These are phyloP conservation scores for Eulacestoma nigropectus DNA, from an alignment of 2,113 vertebrate species.

Conservation along the genomic window DNA sequence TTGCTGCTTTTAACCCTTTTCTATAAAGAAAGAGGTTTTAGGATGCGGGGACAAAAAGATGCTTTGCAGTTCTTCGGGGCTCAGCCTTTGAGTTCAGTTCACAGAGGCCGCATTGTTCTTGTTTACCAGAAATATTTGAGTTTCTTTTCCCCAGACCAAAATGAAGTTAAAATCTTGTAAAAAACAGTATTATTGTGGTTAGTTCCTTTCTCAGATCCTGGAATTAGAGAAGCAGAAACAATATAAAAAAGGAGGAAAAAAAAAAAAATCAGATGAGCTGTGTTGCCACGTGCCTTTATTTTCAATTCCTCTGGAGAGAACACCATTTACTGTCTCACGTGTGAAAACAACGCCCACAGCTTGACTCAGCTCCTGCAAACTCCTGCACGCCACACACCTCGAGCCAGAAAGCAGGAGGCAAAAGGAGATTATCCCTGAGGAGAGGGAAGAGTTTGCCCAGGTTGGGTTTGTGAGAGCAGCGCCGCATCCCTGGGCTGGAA, in stretches of 20 bases:
- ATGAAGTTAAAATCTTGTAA: slow-evolving; percentile 33
- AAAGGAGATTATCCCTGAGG: not conserved
- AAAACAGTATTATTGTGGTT: slow-evolving; percentile 33
- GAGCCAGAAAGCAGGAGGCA: not conserved
- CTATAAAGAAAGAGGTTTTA: not conserved
- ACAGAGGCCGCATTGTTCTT: slow-evolving; percentile 1
- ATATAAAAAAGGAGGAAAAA: not conserved
- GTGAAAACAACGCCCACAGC: not conserved
- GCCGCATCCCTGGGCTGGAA: not conserved
- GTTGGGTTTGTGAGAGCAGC: not conserved
- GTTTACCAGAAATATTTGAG: slow-evolving; percentile 39
- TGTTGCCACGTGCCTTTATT: slow-evolving; percentile 7
- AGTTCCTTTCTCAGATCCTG: not conserved
- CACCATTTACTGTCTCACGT: not conserved
- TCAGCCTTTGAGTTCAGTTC: not conserved
- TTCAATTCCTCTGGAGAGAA: not conserved
- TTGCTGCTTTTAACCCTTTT: slow-evolving; percentile 9
- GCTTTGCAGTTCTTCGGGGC: not conserved
- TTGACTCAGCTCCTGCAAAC: not conserved
- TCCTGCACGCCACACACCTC: not conserved
- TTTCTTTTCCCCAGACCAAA: not conserved
- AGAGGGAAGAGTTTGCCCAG: not conserved
- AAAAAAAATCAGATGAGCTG: not conserved
- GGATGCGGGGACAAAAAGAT: not conserved
- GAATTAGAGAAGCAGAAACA: slow-evolving; percentile 11